Evolutionary conservation across 1,140 invertebrate species (phyloP), one percentile per base, ranked within the genome.

Genomic region (Drosophila kikkawai): DNA sequence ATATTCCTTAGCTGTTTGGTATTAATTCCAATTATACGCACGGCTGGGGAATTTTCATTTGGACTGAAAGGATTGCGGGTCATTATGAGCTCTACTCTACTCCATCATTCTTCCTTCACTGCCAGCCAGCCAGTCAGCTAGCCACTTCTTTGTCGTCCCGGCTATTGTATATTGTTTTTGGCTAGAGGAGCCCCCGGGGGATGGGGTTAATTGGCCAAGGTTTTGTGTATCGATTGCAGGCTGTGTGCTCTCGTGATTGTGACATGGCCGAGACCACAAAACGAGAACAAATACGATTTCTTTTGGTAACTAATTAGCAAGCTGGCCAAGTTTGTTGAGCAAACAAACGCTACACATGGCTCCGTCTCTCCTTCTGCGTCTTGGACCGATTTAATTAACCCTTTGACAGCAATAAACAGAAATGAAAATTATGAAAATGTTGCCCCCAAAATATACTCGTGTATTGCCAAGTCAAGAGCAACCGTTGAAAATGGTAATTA

Each of bases 1-100:
- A 88, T 75, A 79, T 77, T 71, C 82, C 78, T 75, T 60, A 60
- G 67, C 53, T 78, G 65, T 85, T 84, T 79, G 88, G 81, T 88
- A 90, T 90, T 90, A 90, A 90, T 90, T 90, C 79, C 86, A 91
- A 90, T 90, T 90, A 90, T 86, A 90, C 85, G 85, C 85, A 90
- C 85, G 86, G 74, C 82, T 82, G 81, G 79, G 84, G 82, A 91
- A 90, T 90, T 90, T 82, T 76, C 86, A 82, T 85, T 85, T 86
- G 82, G 86, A 75, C 74, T 82, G 86, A 90, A 91, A 91, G 86
- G 79, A 82, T 85, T 90, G 84, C 36, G 75, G 79, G 82, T 90
- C 85, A 90, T 85, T 90, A 90, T 85, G 78, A 44, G 61, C 51
- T 55, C 50, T 39, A n/a, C 53, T 56, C 45, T 51, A 69, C 70